Evolutionary conservation across 1,140 invertebrate genomes (phyloP), one percentile per base, ranked within the genome.

Genomic region (Sycophaga agraensis): DNA sequence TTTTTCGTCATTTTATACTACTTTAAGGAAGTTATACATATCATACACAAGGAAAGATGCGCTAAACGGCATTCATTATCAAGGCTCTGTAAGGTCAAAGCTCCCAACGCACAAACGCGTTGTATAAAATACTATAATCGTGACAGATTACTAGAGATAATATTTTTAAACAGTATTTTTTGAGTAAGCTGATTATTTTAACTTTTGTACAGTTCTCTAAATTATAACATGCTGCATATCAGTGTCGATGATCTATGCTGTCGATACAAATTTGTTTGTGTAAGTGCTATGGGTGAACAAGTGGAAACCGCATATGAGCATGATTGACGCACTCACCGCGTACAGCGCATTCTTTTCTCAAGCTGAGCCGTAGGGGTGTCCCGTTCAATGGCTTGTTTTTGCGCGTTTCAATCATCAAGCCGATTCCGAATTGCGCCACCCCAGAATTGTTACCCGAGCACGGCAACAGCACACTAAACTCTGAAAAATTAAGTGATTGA

Each of bases 301-400:
- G 64, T 77, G 73, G 69, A 73, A 77, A 75, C 79, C 72, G 73
- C n/a, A n/a, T n/a, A n/a, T 76, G 68, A 73, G 72, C 73, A 71
- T 73, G 75, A 79, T 69, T 76, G 70, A 77, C 72, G 73, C 66
- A 82, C 88, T 89, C 86, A 93, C 91, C 91, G 87, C 90, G 88
- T 82, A 91, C 88, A 78, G 89, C 88, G 85, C 96, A 98, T 86
- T 96, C 91, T 87, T 98, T 97, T 80, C 92, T 88, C 70, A 97
- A 85, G 74, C 88, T 90, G 65, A 98, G 85, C 73, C 90, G 87
- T 63, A 98, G 84, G 56, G 95, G 94, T 70, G 93, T 97, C 69
- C 93, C 94, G 71, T 91, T 88, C 58, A 97, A 79, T 46, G 90
- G 87, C 72, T 87, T 66, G 86, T 89, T 79, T 86, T 88, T 72